Conservation (phyloP, 2,797 vertebrate species). For the Coendou prehensilis region DNA sequence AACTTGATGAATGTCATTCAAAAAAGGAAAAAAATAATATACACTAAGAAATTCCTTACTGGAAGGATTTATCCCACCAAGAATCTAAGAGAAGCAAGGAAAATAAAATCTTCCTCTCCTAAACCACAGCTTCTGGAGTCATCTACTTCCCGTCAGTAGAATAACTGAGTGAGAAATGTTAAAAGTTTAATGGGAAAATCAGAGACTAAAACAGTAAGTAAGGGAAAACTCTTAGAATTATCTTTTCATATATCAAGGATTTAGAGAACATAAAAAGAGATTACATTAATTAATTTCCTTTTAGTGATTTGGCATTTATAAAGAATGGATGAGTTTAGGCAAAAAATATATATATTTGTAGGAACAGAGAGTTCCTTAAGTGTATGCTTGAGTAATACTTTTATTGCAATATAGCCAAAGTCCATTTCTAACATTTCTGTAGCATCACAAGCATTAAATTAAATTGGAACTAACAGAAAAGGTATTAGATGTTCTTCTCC, state of each 20-base stretch:
- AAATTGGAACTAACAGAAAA: conserved; percentile 48
- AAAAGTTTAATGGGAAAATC: not conserved
- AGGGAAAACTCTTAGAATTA: not conserved
- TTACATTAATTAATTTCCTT: not conserved
- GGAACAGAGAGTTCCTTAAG: not conserved
- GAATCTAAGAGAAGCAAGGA: not conserved
- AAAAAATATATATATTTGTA: not conserved
- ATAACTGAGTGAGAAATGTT: not conserved
- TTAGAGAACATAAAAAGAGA: not conserved
- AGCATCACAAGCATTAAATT: conserved; percentile 4
- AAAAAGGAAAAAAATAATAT: not conserved
- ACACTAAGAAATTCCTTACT: not conserved
- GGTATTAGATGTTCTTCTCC: conserved; percentile 1
- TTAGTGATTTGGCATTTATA: not conserved
- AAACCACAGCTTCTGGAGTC: not conserved
- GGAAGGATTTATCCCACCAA: not conserved
- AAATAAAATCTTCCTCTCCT: not conserved
- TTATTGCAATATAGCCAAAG: not conserved
- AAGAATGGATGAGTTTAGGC: not conserved
- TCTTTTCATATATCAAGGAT: not conserved
- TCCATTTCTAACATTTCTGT: not conserved
- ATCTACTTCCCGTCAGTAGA: not conserved
- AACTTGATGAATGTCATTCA: not conserved
- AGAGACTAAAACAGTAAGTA: not conserved
- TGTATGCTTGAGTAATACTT: not conserved